Evolutionary conservation across 2,888 invertebrate genomes (phyloP).

Genomic region (Drosophila paucipuncta): DNA sequence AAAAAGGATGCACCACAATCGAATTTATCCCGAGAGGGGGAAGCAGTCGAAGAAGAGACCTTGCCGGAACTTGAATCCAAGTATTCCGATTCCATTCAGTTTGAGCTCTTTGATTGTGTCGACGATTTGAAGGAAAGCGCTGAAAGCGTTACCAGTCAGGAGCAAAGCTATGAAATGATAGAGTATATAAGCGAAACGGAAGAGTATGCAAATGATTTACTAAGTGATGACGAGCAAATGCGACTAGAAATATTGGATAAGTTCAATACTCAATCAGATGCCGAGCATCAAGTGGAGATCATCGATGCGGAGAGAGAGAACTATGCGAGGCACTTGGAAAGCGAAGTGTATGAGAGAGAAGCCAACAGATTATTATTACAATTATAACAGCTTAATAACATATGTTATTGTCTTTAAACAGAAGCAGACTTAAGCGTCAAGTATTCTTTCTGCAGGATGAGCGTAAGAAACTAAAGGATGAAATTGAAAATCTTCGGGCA

Average conservation of each 20-base stretch:
- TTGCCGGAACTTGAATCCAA: not conserved
- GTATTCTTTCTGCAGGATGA: slow-evolving; percentile 48
- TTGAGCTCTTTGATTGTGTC: not conserved
- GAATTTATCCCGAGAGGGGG: not conserved
- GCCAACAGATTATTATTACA: not conserved
- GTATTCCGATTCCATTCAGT: not conserved
- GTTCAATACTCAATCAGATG: slow-evolving; percentile 15
- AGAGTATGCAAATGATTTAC: slow-evolving; percentile 5
- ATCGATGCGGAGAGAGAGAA: slow-evolving; percentile 27
- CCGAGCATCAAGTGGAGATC: slow-evolving; percentile 41
- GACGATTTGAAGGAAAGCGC: slow-evolving; percentile 7
- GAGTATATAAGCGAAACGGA: slow-evolving; percentile 33
- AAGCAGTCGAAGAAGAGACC: not conserved
- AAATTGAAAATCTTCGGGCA: slow-evolving; percentile 37
- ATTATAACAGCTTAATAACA: not conserved
- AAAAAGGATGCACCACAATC: not conserved
- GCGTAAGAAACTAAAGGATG: slow-evolving; percentile 41
- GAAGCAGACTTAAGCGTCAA: slow-evolving; percentile 44
- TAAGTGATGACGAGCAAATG: slow-evolving; percentile 1
- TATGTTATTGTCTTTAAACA: not conserved
- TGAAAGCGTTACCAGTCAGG: slow-evolving; percentile 5
- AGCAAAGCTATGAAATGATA: slow-evolving; percentile 23
- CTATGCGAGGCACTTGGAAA: slow-evolving; percentile 54
- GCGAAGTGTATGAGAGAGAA: slow-evolving; percentile 47
- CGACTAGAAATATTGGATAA: slow-evolving; percentile 42